Conservation (phyloP, 2,113 vertebrate species). For the Ptilorrhoa leucosticta region DNA sequence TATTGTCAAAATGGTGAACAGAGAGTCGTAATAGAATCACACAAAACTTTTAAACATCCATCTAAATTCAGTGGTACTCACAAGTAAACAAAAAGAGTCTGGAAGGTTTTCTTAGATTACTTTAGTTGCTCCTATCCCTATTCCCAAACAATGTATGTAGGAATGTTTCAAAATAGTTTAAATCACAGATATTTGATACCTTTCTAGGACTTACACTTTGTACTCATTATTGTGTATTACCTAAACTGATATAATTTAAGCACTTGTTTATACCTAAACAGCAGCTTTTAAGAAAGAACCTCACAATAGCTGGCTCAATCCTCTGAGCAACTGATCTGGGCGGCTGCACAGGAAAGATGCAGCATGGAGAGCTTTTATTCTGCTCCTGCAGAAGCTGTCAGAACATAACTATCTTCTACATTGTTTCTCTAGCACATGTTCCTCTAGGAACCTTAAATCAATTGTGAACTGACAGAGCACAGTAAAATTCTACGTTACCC, state of each 20-base stretch:
- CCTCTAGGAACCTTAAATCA: slow-evolving; percentile 39
- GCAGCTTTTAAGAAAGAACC: background rate
- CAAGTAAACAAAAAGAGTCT: background rate
- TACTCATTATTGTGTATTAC: background rate
- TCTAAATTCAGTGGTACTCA: background rate
- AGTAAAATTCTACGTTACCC: background rate
- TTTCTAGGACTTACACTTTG: background rate
- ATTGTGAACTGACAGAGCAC: background rate
- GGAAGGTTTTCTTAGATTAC: background rate
- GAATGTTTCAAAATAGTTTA: background rate
- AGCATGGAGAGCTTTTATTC: background rate
- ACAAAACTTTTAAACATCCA: background rate
- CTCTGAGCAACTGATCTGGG: background rate
- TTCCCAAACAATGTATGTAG: background rate
- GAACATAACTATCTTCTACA: background rate
- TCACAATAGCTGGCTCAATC: background rate
- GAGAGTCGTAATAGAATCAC: background rate
- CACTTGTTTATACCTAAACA: background rate
- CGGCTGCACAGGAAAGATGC: background rate
- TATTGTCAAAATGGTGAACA: background rate
- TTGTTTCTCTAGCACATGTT: background rate
- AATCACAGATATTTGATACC: background rate
- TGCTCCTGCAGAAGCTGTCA: slow-evolving; percentile 17
- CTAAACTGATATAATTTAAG: background rate
- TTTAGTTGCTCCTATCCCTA: background rate